These are phyloP conservation scores for Alsophila aescularia DNA, from an alignment of 2,888 invertebrate genomes.

Conservation along the genomic window DNA sequence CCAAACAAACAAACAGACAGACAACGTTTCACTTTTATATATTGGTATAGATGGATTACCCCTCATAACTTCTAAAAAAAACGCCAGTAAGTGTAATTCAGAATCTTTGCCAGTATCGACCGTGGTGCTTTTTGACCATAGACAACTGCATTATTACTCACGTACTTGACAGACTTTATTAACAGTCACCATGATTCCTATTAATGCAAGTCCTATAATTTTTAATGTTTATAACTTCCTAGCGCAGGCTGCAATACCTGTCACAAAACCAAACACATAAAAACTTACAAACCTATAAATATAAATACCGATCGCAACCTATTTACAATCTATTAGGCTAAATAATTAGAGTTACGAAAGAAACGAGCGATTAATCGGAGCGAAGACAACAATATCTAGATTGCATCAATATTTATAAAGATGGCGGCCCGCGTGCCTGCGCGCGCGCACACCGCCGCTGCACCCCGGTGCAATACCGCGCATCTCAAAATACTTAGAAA, in stretches of 20 bases:
- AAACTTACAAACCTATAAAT: not conserved
- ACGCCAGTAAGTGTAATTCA: too few relatives aligned
- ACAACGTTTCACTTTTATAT: too few relatives aligned
- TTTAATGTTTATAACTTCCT: too few relatives aligned
- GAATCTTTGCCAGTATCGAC: too few relatives aligned
- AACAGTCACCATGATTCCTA: too few relatives aligned
- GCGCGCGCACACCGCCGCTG: constrained; percentile 65
- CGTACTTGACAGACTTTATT: too few relatives aligned
- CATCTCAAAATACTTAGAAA: constrained; percentile 3
- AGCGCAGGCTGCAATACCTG: not conserved
- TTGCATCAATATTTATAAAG: constrained; percentile 81
- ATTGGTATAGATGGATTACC: too few relatives aligned
- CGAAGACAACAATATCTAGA: constrained; percentile 66
- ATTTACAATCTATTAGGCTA: constrained; percentile 34
- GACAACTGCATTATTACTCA: too few relatives aligned
- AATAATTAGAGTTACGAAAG: constrained; percentile 65
- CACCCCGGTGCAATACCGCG: constrained; percentile 52
- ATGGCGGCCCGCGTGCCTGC: constrained; percentile 56
- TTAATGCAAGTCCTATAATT: too few relatives aligned
- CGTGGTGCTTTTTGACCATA: too few relatives aligned
- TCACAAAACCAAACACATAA: not conserved
- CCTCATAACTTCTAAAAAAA: too few relatives aligned
- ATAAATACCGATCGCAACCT: not conserved
- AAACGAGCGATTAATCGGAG: constrained; percentile 74
- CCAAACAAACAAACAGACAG: too few relatives aligned